A percentile compares a stretch with the other conserved stretches of the same genome.
These are phyloP conservation scores for Agapostemon virescens DNA, from an alignment of 2,888 invertebrate genomes.

Conservation along the genomic window DNA sequence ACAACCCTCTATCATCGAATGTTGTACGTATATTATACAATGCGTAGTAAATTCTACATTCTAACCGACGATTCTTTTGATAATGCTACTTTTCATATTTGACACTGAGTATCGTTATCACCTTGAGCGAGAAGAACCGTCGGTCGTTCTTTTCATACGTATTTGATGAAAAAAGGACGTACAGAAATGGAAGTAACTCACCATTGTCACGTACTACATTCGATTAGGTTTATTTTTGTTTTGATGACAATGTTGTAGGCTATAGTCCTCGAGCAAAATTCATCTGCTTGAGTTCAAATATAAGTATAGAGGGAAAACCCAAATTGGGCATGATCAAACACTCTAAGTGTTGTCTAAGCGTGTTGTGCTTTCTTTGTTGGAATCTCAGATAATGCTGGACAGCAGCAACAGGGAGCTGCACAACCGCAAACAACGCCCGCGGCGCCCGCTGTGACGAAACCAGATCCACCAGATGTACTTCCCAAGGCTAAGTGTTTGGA, in stretches of 20 bases:
- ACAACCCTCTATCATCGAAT: slow-evolving; percentile 71
- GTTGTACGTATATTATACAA: slow-evolving; percentile 59
- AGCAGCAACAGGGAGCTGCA: slow-evolving; percentile 80
- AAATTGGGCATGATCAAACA: slow-evolving; percentile 80
- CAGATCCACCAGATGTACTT: slow-evolving; percentile 93
- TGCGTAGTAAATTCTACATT: slow-evolving; percentile 54
- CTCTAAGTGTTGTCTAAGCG: slow-evolving; percentile 81
- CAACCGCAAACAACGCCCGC: slow-evolving; percentile 84
- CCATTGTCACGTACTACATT: slow-evolving; percentile 69
- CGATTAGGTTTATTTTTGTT: slow-evolving; percentile 72
- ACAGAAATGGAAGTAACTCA: slow-evolving; percentile 52
- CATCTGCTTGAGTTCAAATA: slow-evolving; percentile 61
- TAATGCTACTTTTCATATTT: slow-evolving; percentile 52
- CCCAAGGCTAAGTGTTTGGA: slow-evolving; percentile 99
- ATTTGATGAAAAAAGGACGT: slow-evolving; percentile 58
- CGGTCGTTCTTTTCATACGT: slow-evolving; percentile 64
- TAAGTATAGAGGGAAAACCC: slow-evolving; percentile 71
- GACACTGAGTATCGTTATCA: slow-evolving; percentile 58
- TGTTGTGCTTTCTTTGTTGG: slow-evolving; percentile 81
- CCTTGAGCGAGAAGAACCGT: slow-evolving; percentile 58
- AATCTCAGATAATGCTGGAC: slow-evolving; percentile 81
- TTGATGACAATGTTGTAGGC: slow-evolving; percentile 59
- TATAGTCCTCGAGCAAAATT: slow-evolving; percentile 53
- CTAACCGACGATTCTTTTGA: slow-evolving; percentile 64
- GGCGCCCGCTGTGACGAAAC: slow-evolving; percentile 88